Conservation (phyloP, 2,888 invertebrate genomes). For the Trichogramma dendrolimi region DNA sequence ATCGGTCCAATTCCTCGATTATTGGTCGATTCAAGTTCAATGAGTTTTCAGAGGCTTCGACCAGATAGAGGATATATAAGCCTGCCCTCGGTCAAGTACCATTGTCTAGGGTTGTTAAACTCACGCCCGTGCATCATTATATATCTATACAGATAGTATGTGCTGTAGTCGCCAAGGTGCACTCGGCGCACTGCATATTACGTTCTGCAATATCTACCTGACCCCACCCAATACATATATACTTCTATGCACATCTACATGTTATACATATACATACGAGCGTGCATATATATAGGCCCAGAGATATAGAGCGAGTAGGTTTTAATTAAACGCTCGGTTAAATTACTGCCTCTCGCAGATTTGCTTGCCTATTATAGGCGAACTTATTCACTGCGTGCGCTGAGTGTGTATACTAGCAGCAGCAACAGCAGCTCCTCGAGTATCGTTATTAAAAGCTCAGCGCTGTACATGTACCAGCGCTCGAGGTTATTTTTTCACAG, state of each 20-base stretch:
- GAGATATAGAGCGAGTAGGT: no score
- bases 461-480: not conserved
- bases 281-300: no score
- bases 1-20: no score
- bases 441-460: not conserved
- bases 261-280: no score
- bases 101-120: constrained; percentile 7
- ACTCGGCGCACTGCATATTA: not conserved
- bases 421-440: not conserved
- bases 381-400: not conserved
- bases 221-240: no score
- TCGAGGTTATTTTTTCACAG: no score
- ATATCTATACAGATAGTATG: not conserved
- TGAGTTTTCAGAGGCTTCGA: constrained; percentile 2
- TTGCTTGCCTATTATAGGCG: constrained; percentile 1
- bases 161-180: not conserved
- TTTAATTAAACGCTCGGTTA: constrained; percentile 11
- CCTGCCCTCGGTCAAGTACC: constrained; percentile 2
- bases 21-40: constrained; percentile 11
- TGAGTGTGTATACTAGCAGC: constrained; percentile 9
- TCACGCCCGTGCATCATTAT: not conserved
- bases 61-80: not conserved
- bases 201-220: no score
- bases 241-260: no score
- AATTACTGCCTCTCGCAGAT: constrained; percentile 4